Conservation (phyloP, 2,797 vertebrate species). For the Pipistrellus pygmaeus region DNA sequence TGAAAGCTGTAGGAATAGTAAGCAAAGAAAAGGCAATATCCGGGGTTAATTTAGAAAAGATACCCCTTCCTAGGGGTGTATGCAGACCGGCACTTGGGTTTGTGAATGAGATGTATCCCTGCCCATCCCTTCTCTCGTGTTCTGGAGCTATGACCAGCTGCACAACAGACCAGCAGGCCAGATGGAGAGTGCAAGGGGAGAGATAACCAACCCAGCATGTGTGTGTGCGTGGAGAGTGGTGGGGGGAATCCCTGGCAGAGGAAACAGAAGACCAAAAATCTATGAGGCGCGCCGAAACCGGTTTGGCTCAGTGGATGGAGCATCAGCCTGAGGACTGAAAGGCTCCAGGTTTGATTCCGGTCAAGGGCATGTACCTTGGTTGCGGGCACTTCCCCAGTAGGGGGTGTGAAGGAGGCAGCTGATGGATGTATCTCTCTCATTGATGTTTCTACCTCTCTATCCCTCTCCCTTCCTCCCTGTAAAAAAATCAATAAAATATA, state of each 20-base stretch:
- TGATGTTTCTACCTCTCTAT: no score
- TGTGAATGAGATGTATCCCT: neutral
- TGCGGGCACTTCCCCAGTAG: no score
- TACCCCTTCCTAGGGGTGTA: neutral
- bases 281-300: neutral
- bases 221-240: neutral
- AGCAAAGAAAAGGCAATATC: neutral
- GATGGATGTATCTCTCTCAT: no score
- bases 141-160: neutral
- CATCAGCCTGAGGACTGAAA: no score
- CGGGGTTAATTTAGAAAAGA: neutral
- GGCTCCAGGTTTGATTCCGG: no score
- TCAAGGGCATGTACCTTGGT: no score
- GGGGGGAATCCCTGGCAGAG: neutral
- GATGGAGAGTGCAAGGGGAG: neutral
- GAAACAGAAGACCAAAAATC: neutral
- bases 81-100: neutral
- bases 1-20: neutral
- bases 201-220: neutral
- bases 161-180: neutral
- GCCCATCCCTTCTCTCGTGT: neutral
- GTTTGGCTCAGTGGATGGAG: no score
- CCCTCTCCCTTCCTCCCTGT: no score
- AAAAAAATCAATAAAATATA: no score
- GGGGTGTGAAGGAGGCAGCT: no score